These are phyloP conservation scores for Harpalus rufipes DNA, from an alignment of 2,888 invertebrate genomes.

Conservation along the genomic window DNA sequence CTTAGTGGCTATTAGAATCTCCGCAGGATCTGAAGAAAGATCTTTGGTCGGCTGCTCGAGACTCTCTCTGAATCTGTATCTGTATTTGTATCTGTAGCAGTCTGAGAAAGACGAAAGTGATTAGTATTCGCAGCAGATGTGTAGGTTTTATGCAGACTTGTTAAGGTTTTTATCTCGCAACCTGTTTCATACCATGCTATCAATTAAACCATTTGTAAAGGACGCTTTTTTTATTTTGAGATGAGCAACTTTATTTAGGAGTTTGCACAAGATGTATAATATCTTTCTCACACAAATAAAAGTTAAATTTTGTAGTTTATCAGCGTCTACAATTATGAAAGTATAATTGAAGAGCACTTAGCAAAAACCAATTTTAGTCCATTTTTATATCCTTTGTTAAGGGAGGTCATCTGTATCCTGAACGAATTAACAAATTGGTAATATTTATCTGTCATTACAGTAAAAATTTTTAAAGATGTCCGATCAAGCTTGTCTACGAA, in stretches of 20 bases:
- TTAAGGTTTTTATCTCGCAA: slow-evolving; percentile 20
- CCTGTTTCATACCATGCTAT: slow-evolving; percentile 20
- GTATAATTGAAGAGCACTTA: too few species aligned
- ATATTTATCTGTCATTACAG: too few species aligned
- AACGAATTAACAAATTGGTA: too few species aligned
- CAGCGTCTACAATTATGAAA: too few species aligned
- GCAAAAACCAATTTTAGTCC: too few species aligned
- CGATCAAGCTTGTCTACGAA: too few species aligned
- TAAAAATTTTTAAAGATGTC: too few species aligned
- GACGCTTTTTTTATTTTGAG: background rate
- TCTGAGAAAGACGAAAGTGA: slow-evolving; percentile 3
- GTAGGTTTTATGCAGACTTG: slow-evolving; percentile 39
- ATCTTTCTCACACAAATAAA: background rate
- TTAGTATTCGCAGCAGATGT: slow-evolving; percentile 30
- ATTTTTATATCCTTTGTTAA: too few species aligned
- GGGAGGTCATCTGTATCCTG: too few species aligned
- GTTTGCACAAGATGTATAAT: background rate
- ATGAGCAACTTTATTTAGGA: background rate
- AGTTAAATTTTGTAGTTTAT: too few species aligned
- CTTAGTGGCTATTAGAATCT: slow-evolving; percentile 50
- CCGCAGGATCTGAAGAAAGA: slow-evolving; percentile 22
- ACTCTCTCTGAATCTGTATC: too few species aligned
- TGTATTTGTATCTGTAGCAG: background rate
- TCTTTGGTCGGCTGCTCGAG: background rate
- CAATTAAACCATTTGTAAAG: slow-evolving; percentile 6